Evolutionary conservation across 2,113 vertebrate genomes (phyloP), one percentile per base, ranked within the genome.

Genomic region (Xenus cinereus): DNA sequence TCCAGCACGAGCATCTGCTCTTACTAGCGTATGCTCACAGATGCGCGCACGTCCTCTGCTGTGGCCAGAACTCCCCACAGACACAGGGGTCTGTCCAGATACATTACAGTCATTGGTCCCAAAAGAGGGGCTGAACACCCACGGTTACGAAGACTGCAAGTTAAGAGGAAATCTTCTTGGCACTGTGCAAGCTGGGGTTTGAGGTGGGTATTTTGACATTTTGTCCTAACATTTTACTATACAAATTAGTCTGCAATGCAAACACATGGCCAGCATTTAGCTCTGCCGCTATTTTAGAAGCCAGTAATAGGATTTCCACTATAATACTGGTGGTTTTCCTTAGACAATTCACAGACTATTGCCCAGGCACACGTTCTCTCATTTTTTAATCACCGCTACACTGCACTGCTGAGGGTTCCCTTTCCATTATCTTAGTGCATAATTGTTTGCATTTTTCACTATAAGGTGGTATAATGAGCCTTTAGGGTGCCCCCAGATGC

Each of bases 371-470:
- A 84, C 12, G 3, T 80, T 78, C 51, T 48, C 60, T 90, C 66
- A 83, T 80, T 87, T 85, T 96, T 88, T 94, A 95, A 97, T 91
- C 91, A 90, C 57, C 13, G 20, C 90, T 87, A 56, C 84, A 84
- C 69, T 69, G 62, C 75, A 82, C 91, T 91, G 64, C 77, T 87
- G 86, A 94, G 87, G 46, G 87, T 60, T 93, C 10, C 64, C 50
- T n/a, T 54, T 81, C 27, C 63, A 72, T 89, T 97, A 97, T 79
- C 72, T 92, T 89, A 94, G 67, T 64, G 35, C 66, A 92, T 94
- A 93, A 89, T 46, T 94, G 51, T 96, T 94, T 87, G 41, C 86
- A 89, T 94, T 89, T 96, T 94, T 97, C 96, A 93, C 89, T 92
- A 24, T 24, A 81, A 92, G 81, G 77, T 74, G 75, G 33, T 74